These are phyloP conservation scores for Pachyramphus minor DNA, from an alignment of 2,113 vertebrate species.

Conservation along the genomic window DNA sequence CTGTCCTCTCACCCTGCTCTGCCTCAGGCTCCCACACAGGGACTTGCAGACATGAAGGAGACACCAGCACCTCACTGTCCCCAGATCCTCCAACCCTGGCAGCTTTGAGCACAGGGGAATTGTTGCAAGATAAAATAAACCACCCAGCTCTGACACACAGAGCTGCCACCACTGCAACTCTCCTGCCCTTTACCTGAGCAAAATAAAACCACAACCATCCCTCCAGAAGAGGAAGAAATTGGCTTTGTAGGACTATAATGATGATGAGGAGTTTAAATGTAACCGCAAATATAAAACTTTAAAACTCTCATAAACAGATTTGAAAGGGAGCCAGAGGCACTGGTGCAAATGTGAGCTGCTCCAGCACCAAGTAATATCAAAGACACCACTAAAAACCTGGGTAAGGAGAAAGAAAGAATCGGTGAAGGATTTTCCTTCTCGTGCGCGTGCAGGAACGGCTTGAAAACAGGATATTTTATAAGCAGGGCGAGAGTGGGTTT, in stretches of 20 bases:
- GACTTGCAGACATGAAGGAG: rapidly evolving
- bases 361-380: not conserved
- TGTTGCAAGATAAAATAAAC: not conserved
- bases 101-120: not conserved
- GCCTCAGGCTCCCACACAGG: not conserved
- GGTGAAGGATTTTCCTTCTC: not conserved
- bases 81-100: not conserved
- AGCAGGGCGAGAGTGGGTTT: not conserved
- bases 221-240: conserved; percentile 12
- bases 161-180: not conserved
- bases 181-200: not conserved
- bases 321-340: conserved; percentile 38
- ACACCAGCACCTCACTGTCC: not conserved
- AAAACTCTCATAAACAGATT: conserved; percentile 62
- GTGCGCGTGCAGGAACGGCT: not conserved
- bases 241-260: not conserved
- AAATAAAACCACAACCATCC: not conserved
- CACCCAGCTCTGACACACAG: not conserved
- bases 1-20: not conserved
- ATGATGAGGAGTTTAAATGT: conserved; percentile 55
- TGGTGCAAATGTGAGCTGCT: conserved; percentile 21
- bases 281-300: conserved; percentile 57
- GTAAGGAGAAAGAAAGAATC: not conserved
- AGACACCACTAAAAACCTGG: not conserved
- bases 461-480: not conserved